Percentiles rank a stretch among this genome's conserved stretches.
These are phyloP conservation scores for Acholoe squamosa DNA, from an alignment of 2,888 invertebrate species.

Conservation along the genomic window DNA sequence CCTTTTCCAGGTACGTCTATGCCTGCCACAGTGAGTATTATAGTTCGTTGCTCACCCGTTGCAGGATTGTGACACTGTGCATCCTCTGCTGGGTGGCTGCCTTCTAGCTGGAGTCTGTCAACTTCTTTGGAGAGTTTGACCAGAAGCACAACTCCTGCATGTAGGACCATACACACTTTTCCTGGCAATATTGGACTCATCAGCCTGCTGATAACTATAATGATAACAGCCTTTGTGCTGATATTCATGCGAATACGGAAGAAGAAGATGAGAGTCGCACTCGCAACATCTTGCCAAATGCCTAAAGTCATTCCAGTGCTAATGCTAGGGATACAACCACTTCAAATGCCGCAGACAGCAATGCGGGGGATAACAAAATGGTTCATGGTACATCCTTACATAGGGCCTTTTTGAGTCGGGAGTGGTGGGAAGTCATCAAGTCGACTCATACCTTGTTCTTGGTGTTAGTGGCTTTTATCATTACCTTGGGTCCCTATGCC, in stretches of 20 bases:
- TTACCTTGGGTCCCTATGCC: conserved; percentile 79
- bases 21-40: conserved; percentile 73
- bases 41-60: conserved; percentile 72
- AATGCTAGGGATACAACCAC: too few relatives aligned
- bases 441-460: conserved; percentile 75
- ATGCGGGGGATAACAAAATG: too few relatives aligned
- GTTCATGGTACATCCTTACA: background rate
- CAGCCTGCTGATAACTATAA: conserved; percentile 73
- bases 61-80: conserved; percentile 71
- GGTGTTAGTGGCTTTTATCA: conserved; percentile 75
- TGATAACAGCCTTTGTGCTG: conserved; percentile 74
- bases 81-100: conserved; percentile 74
- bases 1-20: conserved; percentile 68
- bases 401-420: conserved; percentile 65
- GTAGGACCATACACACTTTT: conserved; percentile 79
- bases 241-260: conserved; percentile 73
- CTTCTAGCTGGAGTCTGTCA: conserved; percentile 76
- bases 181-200: conserved; percentile 76
- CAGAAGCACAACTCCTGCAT: conserved; percentile 79
- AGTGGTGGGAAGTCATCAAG: conserved; percentile 74
- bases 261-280: conserved; percentile 70
- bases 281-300: conserved; percentile 1
- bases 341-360: too few relatives aligned
- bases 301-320: too few relatives aligned
- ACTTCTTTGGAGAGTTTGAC: conserved; percentile 77